A percentile compares a stretch with the other conserved stretches of the same genome.
phyloP scores from a whole-genome alignment of 1,140 invertebrate species.

The Philaenus spumarius region DNA sequence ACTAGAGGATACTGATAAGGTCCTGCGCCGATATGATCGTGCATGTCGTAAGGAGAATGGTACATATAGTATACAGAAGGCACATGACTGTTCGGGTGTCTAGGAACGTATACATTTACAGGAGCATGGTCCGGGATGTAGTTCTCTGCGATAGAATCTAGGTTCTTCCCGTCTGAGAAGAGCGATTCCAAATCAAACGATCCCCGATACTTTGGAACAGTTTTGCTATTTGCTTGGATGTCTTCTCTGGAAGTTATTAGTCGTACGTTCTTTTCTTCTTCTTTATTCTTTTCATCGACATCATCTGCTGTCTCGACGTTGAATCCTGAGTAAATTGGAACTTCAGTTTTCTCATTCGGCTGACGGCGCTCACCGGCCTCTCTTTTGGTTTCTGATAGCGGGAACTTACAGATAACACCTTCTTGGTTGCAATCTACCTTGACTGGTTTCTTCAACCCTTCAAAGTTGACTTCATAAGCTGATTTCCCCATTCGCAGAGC shows the following conservation, averaged over 20 bases:
- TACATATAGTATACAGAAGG: conserved; percentile 1
- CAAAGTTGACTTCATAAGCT: conserved; percentile 1
- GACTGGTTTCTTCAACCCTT: neutral
- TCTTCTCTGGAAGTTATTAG: neutral
- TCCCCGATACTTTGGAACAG: neutral
- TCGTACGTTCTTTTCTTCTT: neutral
- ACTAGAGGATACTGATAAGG: neutral
- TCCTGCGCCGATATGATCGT: conserved; percentile 4
- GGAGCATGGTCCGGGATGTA: neutral
- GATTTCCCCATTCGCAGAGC: neutral
- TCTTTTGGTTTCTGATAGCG: neutral
- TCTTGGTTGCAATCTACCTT: conserved; percentile 4
- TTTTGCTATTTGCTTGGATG: neutral
- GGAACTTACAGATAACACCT: conserved; percentile 10
- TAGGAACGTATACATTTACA: neutral
- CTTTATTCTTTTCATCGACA: too few relatives aligned
- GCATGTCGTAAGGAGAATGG: neutral
- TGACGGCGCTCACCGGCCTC: neutral
- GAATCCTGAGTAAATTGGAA: conserved; percentile 1
- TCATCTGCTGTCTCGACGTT: neutral
- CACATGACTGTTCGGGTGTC: neutral
- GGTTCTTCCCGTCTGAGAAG: neutral
- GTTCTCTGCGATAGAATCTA: conserved; percentile 6
- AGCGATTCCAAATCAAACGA: neutral
- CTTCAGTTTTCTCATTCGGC: neutral